Evolutionary conservation across 2,113 vertebrate genomes (phyloP).

Genomic region (Muntiacus muntjak): DNA sequence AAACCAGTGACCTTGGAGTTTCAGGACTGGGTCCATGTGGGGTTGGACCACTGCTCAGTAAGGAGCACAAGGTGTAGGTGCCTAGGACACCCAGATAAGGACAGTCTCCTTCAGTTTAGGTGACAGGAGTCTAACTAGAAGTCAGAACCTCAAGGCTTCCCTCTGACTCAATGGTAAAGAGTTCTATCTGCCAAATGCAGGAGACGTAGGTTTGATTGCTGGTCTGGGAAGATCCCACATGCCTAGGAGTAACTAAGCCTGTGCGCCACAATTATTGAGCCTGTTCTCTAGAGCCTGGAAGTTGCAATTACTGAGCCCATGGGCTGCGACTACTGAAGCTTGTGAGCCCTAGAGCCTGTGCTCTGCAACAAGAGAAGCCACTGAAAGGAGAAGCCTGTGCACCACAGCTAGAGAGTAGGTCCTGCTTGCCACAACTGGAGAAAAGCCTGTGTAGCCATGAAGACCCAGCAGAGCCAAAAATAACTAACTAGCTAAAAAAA

Average conservation of each 20-base stretch:
- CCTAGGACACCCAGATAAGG: no score
- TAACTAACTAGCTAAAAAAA: background rate
- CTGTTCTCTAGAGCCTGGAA: background rate
- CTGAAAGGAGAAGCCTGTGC: background rate
- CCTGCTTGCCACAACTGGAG: background rate
- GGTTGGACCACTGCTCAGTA: background rate
- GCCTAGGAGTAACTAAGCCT: background rate
- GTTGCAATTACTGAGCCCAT: background rate
- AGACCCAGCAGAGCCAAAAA: background rate
- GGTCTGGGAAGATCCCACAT: background rate
- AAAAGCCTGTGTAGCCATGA: background rate
- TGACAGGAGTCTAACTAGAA: background rate
- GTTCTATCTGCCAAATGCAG: background rate
- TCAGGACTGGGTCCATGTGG: background rate
- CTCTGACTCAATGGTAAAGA: background rate
- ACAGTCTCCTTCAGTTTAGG: background rate
- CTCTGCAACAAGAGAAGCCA: background rate
- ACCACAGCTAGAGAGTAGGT: background rate
- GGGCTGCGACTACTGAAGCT: background rate
- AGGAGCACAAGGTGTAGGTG: background rate
- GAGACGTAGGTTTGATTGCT: background rate
- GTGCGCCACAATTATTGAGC: accelerated
- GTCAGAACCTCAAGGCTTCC: background rate
- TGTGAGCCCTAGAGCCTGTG: background rate
- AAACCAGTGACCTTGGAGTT: background rate